A percentile compares a stretch with the other conserved stretches of the same genome.
phyloP scores from a whole-genome alignment of 2,888 invertebrate genomes.

The Caenorhabditis sp. region DNA sequence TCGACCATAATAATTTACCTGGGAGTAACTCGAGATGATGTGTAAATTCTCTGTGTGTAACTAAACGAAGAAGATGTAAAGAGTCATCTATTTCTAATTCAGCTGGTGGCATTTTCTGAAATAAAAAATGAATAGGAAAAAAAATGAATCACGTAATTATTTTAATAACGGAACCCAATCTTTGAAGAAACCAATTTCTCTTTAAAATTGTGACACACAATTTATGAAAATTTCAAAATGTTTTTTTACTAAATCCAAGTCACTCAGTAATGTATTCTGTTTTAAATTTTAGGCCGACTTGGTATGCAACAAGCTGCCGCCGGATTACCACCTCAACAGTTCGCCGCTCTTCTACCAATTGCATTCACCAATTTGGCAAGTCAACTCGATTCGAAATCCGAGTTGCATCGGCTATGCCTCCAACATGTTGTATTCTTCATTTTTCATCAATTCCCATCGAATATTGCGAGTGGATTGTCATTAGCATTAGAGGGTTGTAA shows the following conservation, averaged over 20 bases:
- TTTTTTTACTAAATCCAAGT: background rate
- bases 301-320: constrained; percentile 63
- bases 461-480: constrained; percentile 59
- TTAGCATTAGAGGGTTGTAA: constrained; percentile 49
- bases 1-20: constrained; percentile 73
- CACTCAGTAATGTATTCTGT: constrained; percentile 17
- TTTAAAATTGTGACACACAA: background rate
- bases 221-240: background rate
- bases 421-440: constrained; percentile 64
- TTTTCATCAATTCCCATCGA: constrained; percentile 67
- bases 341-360: constrained; percentile 63
- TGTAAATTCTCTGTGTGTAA: constrained; percentile 62
- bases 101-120: background rate
- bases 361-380: constrained; percentile 54
- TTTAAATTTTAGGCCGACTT: constrained; percentile 49
- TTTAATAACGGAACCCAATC: no score
- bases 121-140: background rate
- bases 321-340: constrained; percentile 64
- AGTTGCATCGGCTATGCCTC: constrained; percentile 55
- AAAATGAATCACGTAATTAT: background rate
- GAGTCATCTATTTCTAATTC: constrained; percentile 50
- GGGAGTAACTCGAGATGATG: constrained; percentile 74
- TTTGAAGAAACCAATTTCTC: background rate
- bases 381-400: constrained; percentile 44
- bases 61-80: constrained; percentile 56